Base-by-base conservation (phyloP, 1,140 invertebrate species). In the Leptopilina boulardi region DNA sequence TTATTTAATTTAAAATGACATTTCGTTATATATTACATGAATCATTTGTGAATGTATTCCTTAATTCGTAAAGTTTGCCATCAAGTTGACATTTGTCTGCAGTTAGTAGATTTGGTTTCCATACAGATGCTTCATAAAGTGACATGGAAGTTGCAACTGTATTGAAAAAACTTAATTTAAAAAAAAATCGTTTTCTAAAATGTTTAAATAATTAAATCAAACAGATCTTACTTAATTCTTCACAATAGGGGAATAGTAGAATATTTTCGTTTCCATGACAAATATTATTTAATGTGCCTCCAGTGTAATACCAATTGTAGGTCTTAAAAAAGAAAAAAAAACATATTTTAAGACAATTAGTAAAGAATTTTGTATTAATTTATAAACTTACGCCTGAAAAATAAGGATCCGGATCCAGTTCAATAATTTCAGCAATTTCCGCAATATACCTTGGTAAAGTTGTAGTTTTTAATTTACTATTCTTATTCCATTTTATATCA, bases 281-380 rank as follows among this genome's bases (percentile, higher is more conserved):
- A 19, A 89, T 23, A 76, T 77, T 78, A 23, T 83, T 83, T 70
- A 91, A 71, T 10, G 86, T 80, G 76, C 90, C 90, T 74, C 90
- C 90, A 38, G 86, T 89, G 41, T 89, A 90, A 76, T 91, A 91
- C 89, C 89, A 91, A 74, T 91, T 91, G 59, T 91, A 91, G 66
- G 71, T 79, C 89, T n/a, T 89, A 30, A 73, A 88, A 83, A 15
- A 38, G 74, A 10, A 77, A 47, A 30, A n/a, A 13, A 38, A 13
- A 2, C 4, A 0, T 8, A n/a, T 18, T 26, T n/a, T 4, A 15
- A 10, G 15, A 19, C 44, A 44, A 78, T 59, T 75, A 44, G 75
- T 42, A 56, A 56, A 44, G 6, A 72, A 56, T 8, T 42, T 51
- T 41, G 54, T 41, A 51, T 21, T 21, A 70, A 19, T 80, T 9